Conservation (phyloP, 2,888 invertebrate genomes). For the Eupithecia abbreviata region DNA sequence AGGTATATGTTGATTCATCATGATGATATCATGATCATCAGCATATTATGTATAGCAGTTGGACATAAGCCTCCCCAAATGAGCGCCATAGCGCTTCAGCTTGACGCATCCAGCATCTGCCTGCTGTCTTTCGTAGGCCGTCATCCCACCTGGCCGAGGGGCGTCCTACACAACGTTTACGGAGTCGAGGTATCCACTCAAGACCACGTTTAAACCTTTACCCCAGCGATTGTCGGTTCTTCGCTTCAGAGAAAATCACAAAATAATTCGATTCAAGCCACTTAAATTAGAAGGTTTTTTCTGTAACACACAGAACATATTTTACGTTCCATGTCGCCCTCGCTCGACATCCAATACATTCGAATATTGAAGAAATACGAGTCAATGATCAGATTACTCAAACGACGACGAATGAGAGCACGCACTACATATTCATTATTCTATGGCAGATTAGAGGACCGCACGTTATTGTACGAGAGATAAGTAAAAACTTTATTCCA, state of each 20-base stretch:
- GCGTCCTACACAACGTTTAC: too few relatives aligned
- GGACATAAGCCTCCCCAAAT: too few relatives aligned
- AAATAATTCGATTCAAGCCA: neutral
- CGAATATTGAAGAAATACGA: conserved; percentile 25
- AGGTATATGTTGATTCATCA: too few relatives aligned
- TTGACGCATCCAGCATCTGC: too few relatives aligned
- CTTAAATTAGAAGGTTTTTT: neutral
- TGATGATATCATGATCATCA: too few relatives aligned
- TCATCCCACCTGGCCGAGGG: too few relatives aligned
- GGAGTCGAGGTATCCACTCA: too few relatives aligned
- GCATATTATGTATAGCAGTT: too few relatives aligned
- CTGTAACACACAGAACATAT: neutral
- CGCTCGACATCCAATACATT: conserved; percentile 22
- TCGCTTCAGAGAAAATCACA: neutral
- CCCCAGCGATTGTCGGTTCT: too few relatives aligned
- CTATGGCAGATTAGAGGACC: conserved; percentile 10
- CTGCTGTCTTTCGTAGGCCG: too few relatives aligned
- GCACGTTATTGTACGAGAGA: neutral
- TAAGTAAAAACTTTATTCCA: conserved; percentile 1
- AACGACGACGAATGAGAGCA: conserved; percentile 23
- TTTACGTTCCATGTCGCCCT: conserved; percentile 16
- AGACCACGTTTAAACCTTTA: too few relatives aligned
- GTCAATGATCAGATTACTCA: conserved; percentile 28
- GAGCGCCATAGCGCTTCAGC: too few relatives aligned
- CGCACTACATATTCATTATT: conserved; percentile 17